phyloP scores from a whole-genome alignment of 2,797 vertebrate genomes.

The Muscicapa striata region DNA sequence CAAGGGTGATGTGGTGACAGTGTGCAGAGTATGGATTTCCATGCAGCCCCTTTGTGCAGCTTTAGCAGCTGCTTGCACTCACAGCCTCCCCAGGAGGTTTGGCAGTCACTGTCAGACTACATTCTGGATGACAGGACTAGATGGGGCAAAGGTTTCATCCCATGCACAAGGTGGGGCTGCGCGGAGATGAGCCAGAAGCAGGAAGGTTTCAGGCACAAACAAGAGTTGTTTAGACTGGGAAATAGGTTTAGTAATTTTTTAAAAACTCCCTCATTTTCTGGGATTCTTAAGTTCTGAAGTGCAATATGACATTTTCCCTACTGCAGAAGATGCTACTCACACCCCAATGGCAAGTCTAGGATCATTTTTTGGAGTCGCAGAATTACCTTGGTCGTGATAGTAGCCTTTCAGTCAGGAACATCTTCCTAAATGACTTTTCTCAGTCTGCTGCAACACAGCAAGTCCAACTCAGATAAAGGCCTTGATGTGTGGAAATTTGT shows the following conservation, averaged over 20 bases:
- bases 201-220: not conserved
- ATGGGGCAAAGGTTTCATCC: slow-evolving; percentile 31
- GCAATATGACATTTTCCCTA: not conserved
- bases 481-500: not conserved
- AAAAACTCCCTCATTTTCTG: not conserved
- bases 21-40: not conserved
- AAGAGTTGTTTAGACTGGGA: not conserved
- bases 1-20: not conserved
- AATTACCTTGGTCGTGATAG: not conserved
- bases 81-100: not conserved
- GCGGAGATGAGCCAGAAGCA: not conserved
- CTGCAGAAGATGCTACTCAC: not conserved
- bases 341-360: not conserved
- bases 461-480: not conserved
- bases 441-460: not conserved
- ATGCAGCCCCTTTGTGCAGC: not conserved
- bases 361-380: not conserved
- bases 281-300: not conserved
- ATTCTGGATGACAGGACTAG: slow-evolving; percentile 13
- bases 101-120: slow-evolving; percentile 28
- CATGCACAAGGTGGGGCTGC: not conserved
- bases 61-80: slow-evolving; percentile 2
- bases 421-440: not conserved
- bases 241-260: not conserved
- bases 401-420: not conserved